phyloP scores from a whole-genome alignment of 2,113 vertebrate genomes.

The Pipa parva region DNA sequence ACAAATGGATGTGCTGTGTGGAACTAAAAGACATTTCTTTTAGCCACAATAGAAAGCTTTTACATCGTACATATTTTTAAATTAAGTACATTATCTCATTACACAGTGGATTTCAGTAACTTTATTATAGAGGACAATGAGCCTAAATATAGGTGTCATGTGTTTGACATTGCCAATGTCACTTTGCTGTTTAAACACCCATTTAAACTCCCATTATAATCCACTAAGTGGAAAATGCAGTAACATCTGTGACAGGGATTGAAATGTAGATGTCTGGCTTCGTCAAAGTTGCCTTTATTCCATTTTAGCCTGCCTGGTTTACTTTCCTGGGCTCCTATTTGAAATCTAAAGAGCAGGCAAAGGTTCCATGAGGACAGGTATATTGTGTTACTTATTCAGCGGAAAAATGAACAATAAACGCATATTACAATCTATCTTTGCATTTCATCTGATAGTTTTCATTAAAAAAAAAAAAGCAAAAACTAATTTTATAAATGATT shows the following conservation, averaged over 20 bases:
- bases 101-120: not conserved
- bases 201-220: conserved; percentile 1
- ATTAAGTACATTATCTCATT: not conserved
- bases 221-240: conserved; percentile 1
- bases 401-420: conserved; percentile 5
- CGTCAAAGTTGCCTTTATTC: not conserved
- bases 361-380: not conserved
- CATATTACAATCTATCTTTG: not conserved
- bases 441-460: not conserved
- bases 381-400: not conserved
- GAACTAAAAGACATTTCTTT: too few relatives aligned
- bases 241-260: not conserved
- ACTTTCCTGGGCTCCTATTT: not conserved
- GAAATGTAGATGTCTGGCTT: conserved; percentile 2
- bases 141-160: not conserved
- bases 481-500: not conserved
- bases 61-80: not conserved
- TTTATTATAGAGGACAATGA: not conserved
- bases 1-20: too few relatives aligned
- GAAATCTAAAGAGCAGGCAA: not conserved
- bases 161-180: conserved; percentile 8
- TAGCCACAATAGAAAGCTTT: not conserved
- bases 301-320: not conserved
- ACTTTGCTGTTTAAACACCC: not conserved
- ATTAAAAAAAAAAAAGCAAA: not conserved